phyloP scores from a whole-genome alignment of 2,888 invertebrate species.

The Drosophila emarginata region DNA sequence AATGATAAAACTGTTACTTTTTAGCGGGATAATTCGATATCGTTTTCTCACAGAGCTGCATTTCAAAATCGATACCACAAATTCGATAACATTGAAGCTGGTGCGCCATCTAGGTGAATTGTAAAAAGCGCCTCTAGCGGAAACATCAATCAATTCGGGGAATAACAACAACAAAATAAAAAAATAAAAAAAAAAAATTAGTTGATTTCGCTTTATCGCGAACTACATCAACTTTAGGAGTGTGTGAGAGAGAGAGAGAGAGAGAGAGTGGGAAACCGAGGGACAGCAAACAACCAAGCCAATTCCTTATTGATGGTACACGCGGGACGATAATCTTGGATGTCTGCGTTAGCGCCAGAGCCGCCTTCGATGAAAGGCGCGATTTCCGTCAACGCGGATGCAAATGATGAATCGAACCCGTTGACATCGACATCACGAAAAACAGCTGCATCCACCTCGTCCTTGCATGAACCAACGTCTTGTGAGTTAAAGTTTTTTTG shows the following conservation, averaged over 20 bases:
- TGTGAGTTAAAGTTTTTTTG: slow-evolving; percentile 29
- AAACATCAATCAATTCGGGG: neutral
- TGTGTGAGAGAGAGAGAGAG: neutral
- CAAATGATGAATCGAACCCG: slow-evolving; percentile 39
- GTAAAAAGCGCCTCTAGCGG: neutral
- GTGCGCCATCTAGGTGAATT: neutral
- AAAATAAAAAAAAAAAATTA: neutral
- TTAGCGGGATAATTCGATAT: neutral
- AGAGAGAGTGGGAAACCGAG: neutral
- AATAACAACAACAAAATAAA: slow-evolving; percentile 6
- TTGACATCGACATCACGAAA: neutral
- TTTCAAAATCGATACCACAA: neutral
- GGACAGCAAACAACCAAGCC: neutral
- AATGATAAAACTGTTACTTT: neutral
- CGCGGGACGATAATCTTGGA: slow-evolving; percentile 12
- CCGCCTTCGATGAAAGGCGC: slow-evolving; percentile 54
- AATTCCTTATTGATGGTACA: slow-evolving; percentile 1
- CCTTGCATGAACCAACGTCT: slow-evolving; percentile 21
- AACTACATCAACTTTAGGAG: neutral
- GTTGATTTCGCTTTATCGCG: slow-evolving; percentile 7
- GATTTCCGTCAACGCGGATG: slow-evolving; percentile 34
- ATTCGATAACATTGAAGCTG: neutral
- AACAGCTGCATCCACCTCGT: slow-evolving; percentile 3
- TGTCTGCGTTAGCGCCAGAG: slow-evolving; percentile 39
- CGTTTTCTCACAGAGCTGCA: neutral